phyloP scores from a whole-genome alignment of 2,888 invertebrate species.

The Platynereis dumerilii region DNA sequence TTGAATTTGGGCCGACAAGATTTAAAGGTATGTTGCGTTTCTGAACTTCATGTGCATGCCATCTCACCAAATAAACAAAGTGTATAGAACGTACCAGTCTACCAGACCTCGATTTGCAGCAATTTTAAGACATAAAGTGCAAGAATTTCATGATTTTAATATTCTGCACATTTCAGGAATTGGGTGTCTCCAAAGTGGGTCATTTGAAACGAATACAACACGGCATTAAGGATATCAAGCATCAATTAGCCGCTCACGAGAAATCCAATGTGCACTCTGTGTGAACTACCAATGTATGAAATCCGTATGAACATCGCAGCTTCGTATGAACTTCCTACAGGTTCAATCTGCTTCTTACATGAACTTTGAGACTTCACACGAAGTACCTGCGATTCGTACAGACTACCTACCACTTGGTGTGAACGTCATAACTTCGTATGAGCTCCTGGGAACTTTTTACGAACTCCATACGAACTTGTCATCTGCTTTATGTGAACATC shows the following conservation, averaged over 20 bases:
- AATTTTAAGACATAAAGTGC: background rate
- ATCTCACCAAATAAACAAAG: background rate
- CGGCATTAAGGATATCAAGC: slow-evolving; percentile 81
- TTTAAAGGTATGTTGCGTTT: slow-evolving; percentile 60
- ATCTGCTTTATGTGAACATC: too few relatives aligned
- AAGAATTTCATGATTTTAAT: background rate
- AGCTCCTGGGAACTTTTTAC: too few relatives aligned
- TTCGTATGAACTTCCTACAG: too few relatives aligned
- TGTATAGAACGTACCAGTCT: background rate
- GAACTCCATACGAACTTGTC: too few relatives aligned
- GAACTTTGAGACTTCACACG: too few relatives aligned
- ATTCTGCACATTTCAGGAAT: too few relatives aligned
- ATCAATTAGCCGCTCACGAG: slow-evolving; percentile 39
- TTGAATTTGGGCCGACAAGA: slow-evolving; percentile 81
- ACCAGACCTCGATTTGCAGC: background rate
- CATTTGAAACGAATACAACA: slow-evolving; percentile 94
- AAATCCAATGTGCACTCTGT: slow-evolving; percentile 37
- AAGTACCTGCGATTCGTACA: too few relatives aligned
- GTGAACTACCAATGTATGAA: too few relatives aligned
- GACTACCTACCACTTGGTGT: too few relatives aligned
- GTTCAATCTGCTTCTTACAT: too few relatives aligned
- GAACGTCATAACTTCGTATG: too few relatives aligned
- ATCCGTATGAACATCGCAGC: too few relatives aligned
- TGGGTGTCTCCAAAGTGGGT: slow-evolving; percentile 93
- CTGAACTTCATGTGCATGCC: background rate